Conservation (phyloP, 2,113 vertebrate genomes). For the Semicossyphus pulcher region DNA sequence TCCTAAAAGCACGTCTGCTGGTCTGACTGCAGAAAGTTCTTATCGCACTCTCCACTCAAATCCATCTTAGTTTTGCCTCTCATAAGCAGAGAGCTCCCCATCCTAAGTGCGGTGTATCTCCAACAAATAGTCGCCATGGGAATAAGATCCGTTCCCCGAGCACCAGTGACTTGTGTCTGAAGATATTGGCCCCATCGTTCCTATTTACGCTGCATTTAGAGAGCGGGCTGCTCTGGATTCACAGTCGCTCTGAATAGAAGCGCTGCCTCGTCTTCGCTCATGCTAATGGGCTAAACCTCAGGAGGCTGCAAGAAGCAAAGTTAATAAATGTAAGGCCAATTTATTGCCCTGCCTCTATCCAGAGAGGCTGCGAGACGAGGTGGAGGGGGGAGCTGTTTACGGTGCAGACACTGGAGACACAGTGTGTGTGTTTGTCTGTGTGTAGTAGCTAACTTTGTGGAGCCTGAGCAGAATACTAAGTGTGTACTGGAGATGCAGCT, state of each 20-base stretch:
- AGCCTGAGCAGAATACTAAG: slow-evolving; percentile 68
- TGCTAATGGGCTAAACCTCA: slow-evolving; percentile 65
- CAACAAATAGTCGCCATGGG: slow-evolving; percentile 7
- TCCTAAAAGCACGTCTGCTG: no score
- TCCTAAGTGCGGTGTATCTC: not conserved
- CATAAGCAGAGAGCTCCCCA: not conserved
- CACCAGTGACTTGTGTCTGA: slow-evolving; percentile 8
- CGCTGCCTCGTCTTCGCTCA: slow-evolving; percentile 13
- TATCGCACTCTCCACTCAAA: no score
- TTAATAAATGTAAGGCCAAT: slow-evolving; percentile 72
- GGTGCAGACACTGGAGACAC: slow-evolving; percentile 32
- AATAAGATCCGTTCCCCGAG: not conserved
- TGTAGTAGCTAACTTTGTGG: slow-evolving; percentile 49
- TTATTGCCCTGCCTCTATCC: slow-evolving; percentile 48
- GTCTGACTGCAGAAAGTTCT: no score
- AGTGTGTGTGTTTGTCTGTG: slow-evolving; percentile 36
- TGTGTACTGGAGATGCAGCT: slow-evolving; percentile 54
- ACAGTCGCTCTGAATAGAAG: slow-evolving; percentile 1
- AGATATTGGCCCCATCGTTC: slow-evolving; percentile 16
- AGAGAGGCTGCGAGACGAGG: slow-evolving; percentile 22
- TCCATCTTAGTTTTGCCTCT: not conserved
- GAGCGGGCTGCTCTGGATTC: not conserved
- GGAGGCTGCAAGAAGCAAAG: slow-evolving; percentile 48
- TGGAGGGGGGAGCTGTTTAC: slow-evolving; percentile 31
- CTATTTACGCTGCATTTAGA: slow-evolving; percentile 31